phyloP scores from a whole-genome alignment of 2,888 invertebrate species.

The Philhelius pedissequus region DNA sequence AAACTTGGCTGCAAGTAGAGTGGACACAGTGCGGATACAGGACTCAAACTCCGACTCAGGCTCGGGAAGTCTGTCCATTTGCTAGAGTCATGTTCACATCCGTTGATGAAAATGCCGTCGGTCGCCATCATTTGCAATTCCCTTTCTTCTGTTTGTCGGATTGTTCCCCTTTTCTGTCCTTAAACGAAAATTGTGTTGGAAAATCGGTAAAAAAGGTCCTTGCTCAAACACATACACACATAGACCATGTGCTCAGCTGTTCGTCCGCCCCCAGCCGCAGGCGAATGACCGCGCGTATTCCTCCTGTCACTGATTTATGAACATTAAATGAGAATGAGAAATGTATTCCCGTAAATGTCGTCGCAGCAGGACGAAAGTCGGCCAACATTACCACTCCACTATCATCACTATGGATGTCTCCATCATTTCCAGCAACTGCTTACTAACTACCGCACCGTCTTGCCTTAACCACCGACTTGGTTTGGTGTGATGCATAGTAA shows the following conservation, averaged over 20 bases:
- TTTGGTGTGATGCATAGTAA: slow-evolving; percentile 61
- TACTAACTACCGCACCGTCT: neutral
- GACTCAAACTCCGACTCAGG: too few species aligned
- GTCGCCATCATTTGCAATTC: slow-evolving; percentile 5
- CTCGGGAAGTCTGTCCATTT: slow-evolving; percentile 61
- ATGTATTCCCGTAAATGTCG: slow-evolving; percentile 48
- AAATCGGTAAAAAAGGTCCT: neutral
- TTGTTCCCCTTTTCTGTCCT: neutral
- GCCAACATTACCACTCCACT: slow-evolving; percentile 31
- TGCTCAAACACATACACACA: neutral
- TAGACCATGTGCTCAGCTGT: neutral
- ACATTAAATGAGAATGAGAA: slow-evolving; percentile 64
- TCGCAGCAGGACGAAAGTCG: slow-evolving; percentile 29
- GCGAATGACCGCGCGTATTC: slow-evolving; percentile 69
- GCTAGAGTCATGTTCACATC: slow-evolving; percentile 61
- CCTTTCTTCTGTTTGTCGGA: neutral
- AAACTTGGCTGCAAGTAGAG: neutral
- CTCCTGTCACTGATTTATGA: slow-evolving; percentile 69
- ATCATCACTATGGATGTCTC: slow-evolving; percentile 23
- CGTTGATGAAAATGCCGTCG: slow-evolving; percentile 32
- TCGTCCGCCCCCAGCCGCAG: slow-evolving; percentile 16
- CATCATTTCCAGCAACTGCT: neutral
- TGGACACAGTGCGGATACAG: too few species aligned
- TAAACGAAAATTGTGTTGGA: slow-evolving; percentile 25
- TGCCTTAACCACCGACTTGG: slow-evolving; percentile 13